A percentile compares a stretch with the other conserved stretches of the same genome.
These are phyloP conservation scores for Drosophila macrospina DNA, from an alignment of 2,888 invertebrate species.

Conservation along the genomic window DNA sequence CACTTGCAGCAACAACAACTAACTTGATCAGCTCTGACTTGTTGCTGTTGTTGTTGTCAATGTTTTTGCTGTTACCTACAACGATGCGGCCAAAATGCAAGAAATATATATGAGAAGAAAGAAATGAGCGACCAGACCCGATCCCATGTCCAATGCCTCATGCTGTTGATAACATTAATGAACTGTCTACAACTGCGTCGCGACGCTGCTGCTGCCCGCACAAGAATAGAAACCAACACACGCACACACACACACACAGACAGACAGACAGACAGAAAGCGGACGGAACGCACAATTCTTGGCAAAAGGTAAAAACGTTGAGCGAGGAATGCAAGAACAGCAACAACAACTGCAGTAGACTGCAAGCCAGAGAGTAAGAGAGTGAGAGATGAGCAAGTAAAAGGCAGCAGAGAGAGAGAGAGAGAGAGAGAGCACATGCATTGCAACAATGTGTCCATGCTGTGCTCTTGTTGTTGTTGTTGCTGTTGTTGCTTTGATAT, in stretches of 20 bases:
- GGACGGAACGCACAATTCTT: constrained; percentile 56
- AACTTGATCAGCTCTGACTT: constrained; percentile 31
- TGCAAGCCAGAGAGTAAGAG: constrained; percentile 6
- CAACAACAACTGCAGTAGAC: constrained; percentile 21
- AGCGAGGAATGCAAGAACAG: constrained; percentile 48
- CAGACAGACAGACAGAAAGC: constrained; percentile 2
- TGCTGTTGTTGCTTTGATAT: constrained; percentile 19
- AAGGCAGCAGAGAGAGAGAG: background rate
- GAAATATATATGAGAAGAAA: constrained; percentile 1
- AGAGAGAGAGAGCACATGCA: constrained; percentile 9
- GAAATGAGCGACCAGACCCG: constrained; percentile 33
- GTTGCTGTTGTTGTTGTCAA: constrained; percentile 15
- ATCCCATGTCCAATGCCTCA: constrained; percentile 49
- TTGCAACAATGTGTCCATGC: constrained; percentile 36
- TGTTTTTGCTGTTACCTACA: constrained; percentile 43
- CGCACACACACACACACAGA: constrained; percentile 15
- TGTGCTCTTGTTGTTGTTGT: constrained; percentile 33
- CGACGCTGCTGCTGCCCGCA: constrained; percentile 57
- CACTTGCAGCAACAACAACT: constrained; percentile 39
- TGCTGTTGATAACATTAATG: constrained; percentile 76
- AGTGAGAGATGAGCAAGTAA: constrained; percentile 4
- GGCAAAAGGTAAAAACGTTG: constrained; percentile 57
- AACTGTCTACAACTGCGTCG: constrained; percentile 72
- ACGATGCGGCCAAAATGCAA: constrained; percentile 52
- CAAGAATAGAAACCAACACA: constrained; percentile 74